Conservation (phyloP, 2,797 vertebrate species). For the Rhinophrynus dorsalis region DNA sequence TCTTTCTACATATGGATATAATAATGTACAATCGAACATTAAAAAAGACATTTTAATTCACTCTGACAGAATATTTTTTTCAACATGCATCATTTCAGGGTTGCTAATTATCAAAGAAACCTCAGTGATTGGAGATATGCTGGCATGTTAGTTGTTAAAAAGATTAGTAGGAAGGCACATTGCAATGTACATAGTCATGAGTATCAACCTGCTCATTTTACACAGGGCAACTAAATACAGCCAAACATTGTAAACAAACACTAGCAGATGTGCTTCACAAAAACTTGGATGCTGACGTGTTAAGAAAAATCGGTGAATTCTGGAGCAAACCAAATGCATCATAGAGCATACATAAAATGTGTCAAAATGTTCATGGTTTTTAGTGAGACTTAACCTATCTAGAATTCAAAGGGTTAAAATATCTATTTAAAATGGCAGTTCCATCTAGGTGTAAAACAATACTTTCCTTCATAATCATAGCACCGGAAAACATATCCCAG, state of each 20-base stretch:
- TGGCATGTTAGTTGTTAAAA: conserved; percentile 44
- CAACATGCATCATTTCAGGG: conserved; percentile 56
- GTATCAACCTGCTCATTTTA: background rate
- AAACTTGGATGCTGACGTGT: too few species aligned
- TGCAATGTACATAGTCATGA: conserved; percentile 28
- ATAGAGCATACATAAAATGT: too few species aligned
- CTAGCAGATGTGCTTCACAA: background rate
- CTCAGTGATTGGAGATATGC: conserved; percentile 55
- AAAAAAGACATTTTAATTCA: conserved; percentile 52
- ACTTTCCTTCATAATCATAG: too few species aligned
- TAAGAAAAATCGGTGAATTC: too few species aligned
- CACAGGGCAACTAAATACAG: background rate
- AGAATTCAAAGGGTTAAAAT: too few species aligned
- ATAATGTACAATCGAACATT: conserved; percentile 58
- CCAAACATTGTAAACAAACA: too few species aligned
- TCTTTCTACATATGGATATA: conserved; percentile 55
- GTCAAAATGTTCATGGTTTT: too few species aligned
- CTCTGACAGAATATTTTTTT: conserved; percentile 55
- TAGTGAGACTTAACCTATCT: too few species aligned
- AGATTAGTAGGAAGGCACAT: conserved; percentile 10
- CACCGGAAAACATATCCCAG: too few species aligned
- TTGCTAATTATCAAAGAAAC: conserved; percentile 59
- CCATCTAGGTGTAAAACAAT: too few species aligned
- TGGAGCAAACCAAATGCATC: too few species aligned
- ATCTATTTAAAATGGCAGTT: too few species aligned